These are phyloP conservation scores for Myrmecophaga tridactyla DNA, from an alignment of 2,113 vertebrate genomes.

Conservation along the genomic window DNA sequence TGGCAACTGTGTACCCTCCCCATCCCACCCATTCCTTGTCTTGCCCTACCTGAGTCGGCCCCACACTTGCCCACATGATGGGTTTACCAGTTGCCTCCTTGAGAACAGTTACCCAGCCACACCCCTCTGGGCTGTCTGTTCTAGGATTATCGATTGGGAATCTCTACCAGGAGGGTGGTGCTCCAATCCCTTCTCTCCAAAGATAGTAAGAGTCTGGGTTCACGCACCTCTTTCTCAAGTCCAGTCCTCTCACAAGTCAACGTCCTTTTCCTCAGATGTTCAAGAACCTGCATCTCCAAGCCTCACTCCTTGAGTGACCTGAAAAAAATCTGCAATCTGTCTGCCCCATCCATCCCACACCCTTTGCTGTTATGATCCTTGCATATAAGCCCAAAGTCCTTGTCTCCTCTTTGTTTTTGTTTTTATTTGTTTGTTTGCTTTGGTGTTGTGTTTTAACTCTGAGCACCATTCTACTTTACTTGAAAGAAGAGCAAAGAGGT, in stretches of 20 bases:
- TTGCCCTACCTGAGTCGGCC: neutral
- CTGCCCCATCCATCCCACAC: neutral
- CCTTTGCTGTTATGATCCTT: neutral
- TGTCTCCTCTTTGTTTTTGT: neutral
- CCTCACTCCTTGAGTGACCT: neutral
- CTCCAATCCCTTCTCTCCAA: neutral
- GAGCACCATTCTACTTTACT: neutral
- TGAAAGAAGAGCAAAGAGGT: neutral
- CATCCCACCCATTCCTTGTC: neutral
- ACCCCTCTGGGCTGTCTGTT: neutral
- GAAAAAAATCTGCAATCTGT: neutral
- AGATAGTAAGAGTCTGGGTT: neutral
- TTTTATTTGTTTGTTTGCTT: neutral
- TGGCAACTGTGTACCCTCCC: accelerated
- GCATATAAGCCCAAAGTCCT: neutral
- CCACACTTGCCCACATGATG: too few species aligned
- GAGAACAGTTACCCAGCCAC: neutral
- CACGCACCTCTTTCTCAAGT: neutral
- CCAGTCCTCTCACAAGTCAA: neutral
- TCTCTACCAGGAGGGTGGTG: neutral
- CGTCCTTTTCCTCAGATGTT: neutral
- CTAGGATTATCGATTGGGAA: neutral
- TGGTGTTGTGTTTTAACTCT: neutral
- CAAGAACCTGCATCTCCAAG: neutral
- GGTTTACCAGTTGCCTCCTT: neutral